Evolutionary conservation across 2,888 invertebrate species (phyloP), one percentile per base, ranked within the genome.

Genomic region (Lepidonotus clava): DNA sequence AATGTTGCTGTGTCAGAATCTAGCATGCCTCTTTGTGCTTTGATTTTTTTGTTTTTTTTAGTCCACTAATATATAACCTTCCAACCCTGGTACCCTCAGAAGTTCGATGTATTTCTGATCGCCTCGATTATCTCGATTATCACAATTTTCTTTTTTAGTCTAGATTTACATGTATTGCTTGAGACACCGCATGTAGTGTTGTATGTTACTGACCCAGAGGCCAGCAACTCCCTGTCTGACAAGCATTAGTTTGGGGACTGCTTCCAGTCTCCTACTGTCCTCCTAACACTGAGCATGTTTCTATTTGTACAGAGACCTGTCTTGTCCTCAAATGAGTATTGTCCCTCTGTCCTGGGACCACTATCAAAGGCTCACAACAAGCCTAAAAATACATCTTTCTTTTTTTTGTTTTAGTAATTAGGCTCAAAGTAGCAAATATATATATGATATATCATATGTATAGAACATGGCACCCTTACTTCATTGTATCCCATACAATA

Each of bases 61-160:
- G n/a, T n/a, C n/a, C n/a, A n/a, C n/a, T n/a, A 71, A 71, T 66
- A 36, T 71, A 80, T 80, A 80, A 41, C 24, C 80, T 51, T 80
- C 32, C 14, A 80, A 80, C 41, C 80, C 80, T 51, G 41, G 80
- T 41, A 46, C 41, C 80, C 80, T 51, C 51, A 41, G 51, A 51
- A 80, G 51, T 80, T 80, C 80, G 80, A 80, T 80, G 80, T 80
- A 80, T 80, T 80, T 80, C 80, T 80, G 80, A 80, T 46, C 80
- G 80, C 80, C 80, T 80, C 51, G 80, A 80, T 80, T 80, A 80
- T 80, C 80, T 80, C 80, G 51, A 46, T 80, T 80, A 80, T 80
- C 80, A 80, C 80, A 80, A 80, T 41, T 24, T 80, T 8, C 11
- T 51, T 80, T 80, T 71, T 71, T 36, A 34, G 1, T 38, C 5